Evolutionary conservation across 2,888 invertebrate species (phyloP), one percentile per base, ranked within the genome.

Genomic region (Entomobrya proxima): DNA sequence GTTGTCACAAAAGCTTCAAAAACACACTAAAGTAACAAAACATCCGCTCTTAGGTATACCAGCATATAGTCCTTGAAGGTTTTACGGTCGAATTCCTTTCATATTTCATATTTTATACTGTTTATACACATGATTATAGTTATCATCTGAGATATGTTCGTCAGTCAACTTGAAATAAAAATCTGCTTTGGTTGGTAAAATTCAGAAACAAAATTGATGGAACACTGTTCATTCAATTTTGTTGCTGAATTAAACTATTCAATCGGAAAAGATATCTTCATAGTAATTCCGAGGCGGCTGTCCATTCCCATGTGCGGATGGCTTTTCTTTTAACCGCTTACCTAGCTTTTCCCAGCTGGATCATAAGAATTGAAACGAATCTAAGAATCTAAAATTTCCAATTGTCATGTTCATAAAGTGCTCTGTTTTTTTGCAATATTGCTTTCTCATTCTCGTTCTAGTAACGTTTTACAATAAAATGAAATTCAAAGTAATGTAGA

Each of bases 361-460:
- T 2, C 9, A 3, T 30, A 74, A 50, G 50, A 74, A 74, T 24
- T 74, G 47, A 30, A 24, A 74, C 4, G 50, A 27, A n/a, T 74
- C 74, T 18, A 77, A 32, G n/a, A 77, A 40, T n/a, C 58, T 18
- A 1, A 77, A 13, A 5, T 37, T 40, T 15, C 55, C 55, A 21
- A 61, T 27, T 1, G 32, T n/a, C 1, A 77, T 27, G 24, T 37
- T 35, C 44, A 77, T 24, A 61, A 77, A 77, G 15, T 77, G 52
- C 24, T 77, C 44, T 1, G 24, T 13, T 77, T 77, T 40, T 77
- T 58, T 24, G 77, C 35, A 9, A 77, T 11, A 7, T 61, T 40
- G 15, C 21, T 37, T 0, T n/a, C n/a, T 61, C 61, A n/a, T 37
- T 1, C 6, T 15, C 18, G 7, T 55, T 35, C 7, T 44, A 44